Base-by-base conservation (phyloP, 2,888 invertebrate genomes). In the Cheilosia variabilis region DNA sequence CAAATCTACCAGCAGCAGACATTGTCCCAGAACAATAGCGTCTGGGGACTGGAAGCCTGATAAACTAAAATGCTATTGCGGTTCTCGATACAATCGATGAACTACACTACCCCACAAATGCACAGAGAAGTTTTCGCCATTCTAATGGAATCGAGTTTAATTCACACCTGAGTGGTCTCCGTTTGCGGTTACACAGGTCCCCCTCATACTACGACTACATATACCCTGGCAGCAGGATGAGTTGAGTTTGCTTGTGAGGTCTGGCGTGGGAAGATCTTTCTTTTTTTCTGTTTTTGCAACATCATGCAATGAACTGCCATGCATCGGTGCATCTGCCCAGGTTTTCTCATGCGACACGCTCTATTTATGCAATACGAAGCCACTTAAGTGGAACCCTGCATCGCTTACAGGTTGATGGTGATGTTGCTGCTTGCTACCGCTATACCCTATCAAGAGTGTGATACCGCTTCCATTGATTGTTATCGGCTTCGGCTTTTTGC, bases 361-460 rank as follows among this genome's bases (percentile, higher is more conserved):
- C 84, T 84, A 84, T 63, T 84, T 79, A 53, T 73, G 68, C 68
- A 66, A 45, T 43, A 43, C 34, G 73, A 75, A 73, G 41, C 63
- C 79, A 79, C 65, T 79, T 84, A 65, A 71, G 80, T 80, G 84
- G 84, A 84, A 84, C 80, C 66, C 53, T 84, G 69, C 60, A 73
- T 78, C 68, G 37, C 63, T 73, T 63, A 79, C 83, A 79, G 83
- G 78, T 83, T 66, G 78, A 77, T 60, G 50, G 10, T 41, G 34
- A 7, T 34, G 52, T 10, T 50, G 58, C 45, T 47, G 13, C 57
- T 19, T 6, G 37, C 37, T 4, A 37, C 4, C 13, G 13, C 13
- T 13, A 37, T 41, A 22, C 9, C 31, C 52, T 73, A 72, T 80
- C 66, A 52, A 45, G 9, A 10, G 17, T 31, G 17, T 63, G 27